A percentile compares a stretch with the other conserved stretches of the same genome.
These are phyloP conservation scores for Pomacea maculata DNA, from an alignment of 1,140 invertebrate species.

Conservation along the genomic window DNA sequence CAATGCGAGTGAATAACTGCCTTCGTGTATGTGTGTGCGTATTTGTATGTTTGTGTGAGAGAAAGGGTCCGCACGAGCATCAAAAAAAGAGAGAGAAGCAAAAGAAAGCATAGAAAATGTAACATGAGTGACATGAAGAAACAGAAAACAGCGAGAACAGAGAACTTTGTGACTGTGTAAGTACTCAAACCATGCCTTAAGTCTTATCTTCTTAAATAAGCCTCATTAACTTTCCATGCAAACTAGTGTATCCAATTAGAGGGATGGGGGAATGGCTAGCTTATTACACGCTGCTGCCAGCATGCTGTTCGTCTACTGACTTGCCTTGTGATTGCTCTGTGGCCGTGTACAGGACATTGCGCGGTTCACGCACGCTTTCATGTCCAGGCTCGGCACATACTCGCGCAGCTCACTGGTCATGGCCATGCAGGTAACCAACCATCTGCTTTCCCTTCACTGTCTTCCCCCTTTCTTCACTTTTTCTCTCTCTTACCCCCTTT, in stretches of 20 bases:
- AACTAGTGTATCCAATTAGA: neutral
- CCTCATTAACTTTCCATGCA: too few species aligned
- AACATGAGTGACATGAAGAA: neutral
- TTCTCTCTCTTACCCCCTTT: neutral
- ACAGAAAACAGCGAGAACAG: neutral
- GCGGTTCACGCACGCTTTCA: constrained; percentile 20
- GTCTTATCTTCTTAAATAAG: too few species aligned
- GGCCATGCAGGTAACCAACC: constrained; percentile 22
- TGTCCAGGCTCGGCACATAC: constrained; percentile 19
- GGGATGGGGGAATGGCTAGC: neutral
- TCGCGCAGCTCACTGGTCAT: constrained; percentile 24
- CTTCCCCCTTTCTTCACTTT: neutral
- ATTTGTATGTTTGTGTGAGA: neutral
- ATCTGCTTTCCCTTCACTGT: neutral
- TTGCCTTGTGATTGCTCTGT: neutral
- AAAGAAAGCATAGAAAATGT: neutral
- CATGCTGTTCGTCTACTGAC: neutral
- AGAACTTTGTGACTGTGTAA: too few species aligned
- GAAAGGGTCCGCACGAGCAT: too few species aligned
- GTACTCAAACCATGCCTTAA: too few species aligned
- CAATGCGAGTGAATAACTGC: too few species aligned
- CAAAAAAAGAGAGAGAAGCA: neutral
- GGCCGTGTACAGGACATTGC: constrained; percentile 20
- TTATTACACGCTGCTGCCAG: neutral
- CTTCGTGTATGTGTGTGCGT: neutral